Conservation (phyloP, 2,888 invertebrate species). For the Heliconius aoede region DNA sequence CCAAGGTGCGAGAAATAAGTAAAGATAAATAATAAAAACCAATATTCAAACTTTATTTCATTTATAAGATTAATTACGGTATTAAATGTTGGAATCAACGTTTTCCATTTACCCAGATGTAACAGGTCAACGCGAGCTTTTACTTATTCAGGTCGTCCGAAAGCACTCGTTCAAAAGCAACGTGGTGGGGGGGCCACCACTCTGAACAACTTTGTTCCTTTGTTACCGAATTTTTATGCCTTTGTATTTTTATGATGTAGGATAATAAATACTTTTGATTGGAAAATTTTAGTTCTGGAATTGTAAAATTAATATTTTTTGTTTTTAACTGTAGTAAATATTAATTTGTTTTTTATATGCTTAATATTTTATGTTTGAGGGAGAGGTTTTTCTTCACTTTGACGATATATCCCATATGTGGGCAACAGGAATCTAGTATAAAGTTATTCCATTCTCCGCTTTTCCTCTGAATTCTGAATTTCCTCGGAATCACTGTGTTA, state of each 20-base stretch:
- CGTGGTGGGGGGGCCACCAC: no score
- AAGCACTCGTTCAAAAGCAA: conserved; percentile 8
- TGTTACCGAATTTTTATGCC: neutral
- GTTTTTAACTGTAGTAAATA: neutral
- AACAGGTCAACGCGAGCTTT: conserved; percentile 7
- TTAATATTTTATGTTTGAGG: no score
- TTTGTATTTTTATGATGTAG: conserved; percentile 12
- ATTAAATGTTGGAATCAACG: neutral
- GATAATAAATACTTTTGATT: conserved; percentile 5
- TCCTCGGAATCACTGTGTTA: no score
- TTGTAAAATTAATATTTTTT: neutral
- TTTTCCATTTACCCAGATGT: conserved; percentile 2
- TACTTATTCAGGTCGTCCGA: conserved; percentile 23
- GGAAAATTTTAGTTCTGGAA: neutral
- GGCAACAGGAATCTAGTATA: no score
- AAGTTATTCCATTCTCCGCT: neutral
- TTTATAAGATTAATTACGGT: neutral
- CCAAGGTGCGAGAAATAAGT: neutral
- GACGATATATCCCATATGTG: no score
- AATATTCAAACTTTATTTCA: neutral
- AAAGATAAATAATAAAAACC: neutral
- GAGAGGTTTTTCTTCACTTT: no score
- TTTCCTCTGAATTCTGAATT: neutral
- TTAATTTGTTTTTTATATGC: no score
- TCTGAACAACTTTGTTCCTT: neutral